Evolutionary conservation across 2,113 vertebrate genomes (phyloP).

Genomic region (Myocastor coypus): DNA sequence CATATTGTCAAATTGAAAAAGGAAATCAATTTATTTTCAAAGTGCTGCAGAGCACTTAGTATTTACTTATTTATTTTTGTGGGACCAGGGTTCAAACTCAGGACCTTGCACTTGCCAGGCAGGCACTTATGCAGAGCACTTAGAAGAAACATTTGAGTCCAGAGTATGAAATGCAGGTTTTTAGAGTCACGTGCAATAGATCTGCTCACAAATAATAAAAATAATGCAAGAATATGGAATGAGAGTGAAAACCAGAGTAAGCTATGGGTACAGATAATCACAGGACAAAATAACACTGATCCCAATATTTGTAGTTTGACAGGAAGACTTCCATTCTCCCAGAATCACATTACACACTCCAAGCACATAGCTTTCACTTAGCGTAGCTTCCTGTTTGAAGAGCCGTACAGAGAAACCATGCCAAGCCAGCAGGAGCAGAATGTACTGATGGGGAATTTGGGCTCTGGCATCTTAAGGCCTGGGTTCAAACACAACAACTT

Average conservation of each 20-base stretch:
- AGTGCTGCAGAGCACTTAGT: too few species aligned
- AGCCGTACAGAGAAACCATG: background rate
- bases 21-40: constrained; percentile 24
- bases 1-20: background rate
- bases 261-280: background rate
- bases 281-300: background rate
- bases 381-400: background rate
- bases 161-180: background rate
- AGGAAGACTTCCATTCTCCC: background rate
- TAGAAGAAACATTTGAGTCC: background rate
- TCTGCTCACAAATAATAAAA: background rate
- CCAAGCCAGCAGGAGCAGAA: background rate
- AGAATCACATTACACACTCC: background rate
- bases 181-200: background rate
- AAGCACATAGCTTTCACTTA: background rate
- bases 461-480: background rate
- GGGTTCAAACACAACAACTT: background rate
- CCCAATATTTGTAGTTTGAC: background rate
- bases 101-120: too few species aligned
- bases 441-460: background rate
- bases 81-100: too few species aligned
- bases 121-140: background rate
- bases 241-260: constrained; percentile 30
- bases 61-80: too few species aligned
- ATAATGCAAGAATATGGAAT: background rate